A percentile compares a stretch with the other conserved stretches of the same genome.
These are phyloP conservation scores for Sylvilagus floridanus DNA, from an alignment of 2,797 vertebrate genomes.

Conservation along the genomic window DNA sequence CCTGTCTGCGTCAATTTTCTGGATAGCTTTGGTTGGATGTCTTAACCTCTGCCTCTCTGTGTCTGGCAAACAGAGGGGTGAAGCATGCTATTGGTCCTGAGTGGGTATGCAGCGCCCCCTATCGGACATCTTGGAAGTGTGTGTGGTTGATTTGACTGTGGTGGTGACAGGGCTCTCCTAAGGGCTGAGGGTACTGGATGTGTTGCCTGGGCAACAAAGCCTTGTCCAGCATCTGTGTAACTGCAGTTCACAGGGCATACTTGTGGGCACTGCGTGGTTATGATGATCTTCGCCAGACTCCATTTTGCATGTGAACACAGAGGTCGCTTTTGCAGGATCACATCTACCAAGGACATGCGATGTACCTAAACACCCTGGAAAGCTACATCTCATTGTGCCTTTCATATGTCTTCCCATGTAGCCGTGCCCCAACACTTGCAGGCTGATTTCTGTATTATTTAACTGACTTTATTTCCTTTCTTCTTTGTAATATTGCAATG, in stretches of 20 bases:
- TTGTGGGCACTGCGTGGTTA: background rate
- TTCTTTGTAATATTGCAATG: slow-evolving; percentile 34
- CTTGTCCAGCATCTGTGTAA: background rate
- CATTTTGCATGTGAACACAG: background rate
- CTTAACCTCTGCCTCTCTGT: background rate
- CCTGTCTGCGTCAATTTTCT: background rate
- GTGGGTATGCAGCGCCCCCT: background rate
- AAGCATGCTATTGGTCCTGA: background rate
- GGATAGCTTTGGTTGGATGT: background rate
- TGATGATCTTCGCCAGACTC: slow-evolving; percentile 1
- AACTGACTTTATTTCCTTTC: slow-evolving; percentile 33
- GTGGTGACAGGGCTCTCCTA: background rate
- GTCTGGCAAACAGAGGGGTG: background rate
- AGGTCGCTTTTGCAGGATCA: slow-evolving; percentile 20
- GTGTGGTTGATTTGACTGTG: background rate
- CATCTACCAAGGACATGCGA: background rate
- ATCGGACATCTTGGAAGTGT: background rate
- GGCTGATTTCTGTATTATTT: background rate
- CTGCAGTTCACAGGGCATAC: background rate
- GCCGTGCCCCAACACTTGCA: background rate
- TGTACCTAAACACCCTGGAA: background rate
- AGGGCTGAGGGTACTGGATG: too few species aligned
- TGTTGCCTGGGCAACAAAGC: background rate
- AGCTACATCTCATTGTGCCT: background rate
- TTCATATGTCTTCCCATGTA: background rate